Evolutionary conservation across 2,113 vertebrate genomes (phyloP), one percentile per base, ranked within the genome.

Genomic region (Pseudopipra pipra): DNA sequence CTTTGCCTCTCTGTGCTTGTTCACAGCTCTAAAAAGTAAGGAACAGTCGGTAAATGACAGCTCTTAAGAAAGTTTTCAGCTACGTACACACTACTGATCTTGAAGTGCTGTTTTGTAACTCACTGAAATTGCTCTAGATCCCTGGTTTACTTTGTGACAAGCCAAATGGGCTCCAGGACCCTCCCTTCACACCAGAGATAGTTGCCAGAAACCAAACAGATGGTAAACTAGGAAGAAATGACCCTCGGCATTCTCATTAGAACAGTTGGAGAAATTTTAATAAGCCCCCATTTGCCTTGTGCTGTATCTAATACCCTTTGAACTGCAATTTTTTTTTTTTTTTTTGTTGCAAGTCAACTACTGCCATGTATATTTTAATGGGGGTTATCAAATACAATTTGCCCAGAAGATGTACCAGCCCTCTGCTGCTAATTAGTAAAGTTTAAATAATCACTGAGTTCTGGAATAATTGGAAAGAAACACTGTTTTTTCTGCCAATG

Each of bases 191-290:
- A 97, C 96, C 37, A 68, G 96, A 97, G 95, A 95, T 89, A 86
- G 52, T 95, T 97, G 98, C 97, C 97, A 98, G 97, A 97, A 98
- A 97, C 93, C 96, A 98, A 98, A 97, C 98, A 98, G 98, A 98
- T 98, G 98, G 97, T 95, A 96, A 98, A 97, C 93, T 96, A 96
- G 94, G 96, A 97, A 98, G 97, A 98, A 96, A 97, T 98, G 96
- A 98, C 98, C 97, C 97, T 97, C 63, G 33, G 97, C 97, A 91
- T 97, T 97, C 98, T 98, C 97, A 98, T 98, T 98, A 98, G 96
- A 97, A 97, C 97, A 97, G 96, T 97, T 97, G 95, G 97, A 96
- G 78, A 98, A 97, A 94, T 97, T 98, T 98, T 98, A 98, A 98
- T 97, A 89, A 97, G 92, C 90, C 95, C 92, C 90, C 11, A 7